Evolutionary conservation across 2,797 vertebrate genomes (phyloP).

Genomic region (Myotis planiceps): DNA sequence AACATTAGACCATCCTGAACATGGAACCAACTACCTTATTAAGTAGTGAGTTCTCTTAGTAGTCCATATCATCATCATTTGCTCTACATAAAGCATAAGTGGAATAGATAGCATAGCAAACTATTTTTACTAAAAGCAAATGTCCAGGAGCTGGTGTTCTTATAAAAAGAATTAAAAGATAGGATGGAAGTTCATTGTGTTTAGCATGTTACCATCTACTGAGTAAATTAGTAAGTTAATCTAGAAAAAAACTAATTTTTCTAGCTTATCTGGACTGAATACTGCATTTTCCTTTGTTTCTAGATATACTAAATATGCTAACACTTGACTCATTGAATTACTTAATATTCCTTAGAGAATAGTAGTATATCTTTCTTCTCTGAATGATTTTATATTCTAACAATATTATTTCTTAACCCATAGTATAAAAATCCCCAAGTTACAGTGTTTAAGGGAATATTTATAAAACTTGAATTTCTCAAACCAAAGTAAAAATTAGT

Average conservation of each 20-base stretch:
- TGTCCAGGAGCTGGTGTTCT: neutral
- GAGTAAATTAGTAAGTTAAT: neutral
- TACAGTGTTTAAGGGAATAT: neutral
- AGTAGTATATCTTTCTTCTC: neutral
- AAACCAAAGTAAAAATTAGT: slow-evolving; percentile 48
- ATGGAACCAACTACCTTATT: neutral
- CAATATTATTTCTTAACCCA: neutral
- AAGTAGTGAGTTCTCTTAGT: neutral
- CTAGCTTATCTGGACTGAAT: neutral
- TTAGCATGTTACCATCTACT: neutral
- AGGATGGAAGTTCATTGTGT: neutral
- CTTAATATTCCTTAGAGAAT: slow-evolving; percentile 28
- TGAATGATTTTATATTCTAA: neutral
- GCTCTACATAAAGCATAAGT: neutral
- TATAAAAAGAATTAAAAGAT: slow-evolving; percentile 10
- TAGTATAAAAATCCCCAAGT: neutral
- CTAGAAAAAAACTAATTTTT: neutral
- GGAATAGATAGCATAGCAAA: neutral
- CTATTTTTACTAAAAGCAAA: neutral
- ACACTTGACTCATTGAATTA: slow-evolving; percentile 4
- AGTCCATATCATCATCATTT: neutral
- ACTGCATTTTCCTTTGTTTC: slow-evolving; percentile 12
- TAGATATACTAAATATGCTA: neutral
- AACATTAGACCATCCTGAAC: neutral
- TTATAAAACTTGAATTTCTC: slow-evolving; percentile 52